Evolutionary conservation across 2,113 vertebrate species (phyloP).

Genomic region (Tinamus guttatus): DNA sequence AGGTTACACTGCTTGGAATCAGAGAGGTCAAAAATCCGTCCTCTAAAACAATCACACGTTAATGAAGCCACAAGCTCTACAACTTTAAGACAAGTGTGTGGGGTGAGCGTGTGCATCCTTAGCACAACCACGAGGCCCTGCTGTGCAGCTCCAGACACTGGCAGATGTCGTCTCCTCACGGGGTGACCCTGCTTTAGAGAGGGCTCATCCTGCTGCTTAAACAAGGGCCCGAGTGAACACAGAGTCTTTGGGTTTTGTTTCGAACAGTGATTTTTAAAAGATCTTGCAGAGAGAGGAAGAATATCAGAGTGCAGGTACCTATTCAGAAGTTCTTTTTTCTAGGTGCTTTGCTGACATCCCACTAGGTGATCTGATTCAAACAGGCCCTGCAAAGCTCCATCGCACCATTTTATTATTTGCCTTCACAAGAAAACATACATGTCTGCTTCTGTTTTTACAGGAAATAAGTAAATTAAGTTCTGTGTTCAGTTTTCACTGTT

Average conservation of each 20-base stretch:
- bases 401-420: background rate
- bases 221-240: background rate
- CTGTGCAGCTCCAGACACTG: slow-evolving; percentile 5
- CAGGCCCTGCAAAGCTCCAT: background rate
- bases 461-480: background rate
- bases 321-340: background rate
- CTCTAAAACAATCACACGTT: accelerated
- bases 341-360: background rate
- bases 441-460: background rate
- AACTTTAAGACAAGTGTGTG: background rate
- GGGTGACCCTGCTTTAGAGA: background rate
- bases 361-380: background rate
- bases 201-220: slow-evolving; percentile 34
- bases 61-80: background rate
- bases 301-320: too few species aligned
- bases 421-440: background rate
- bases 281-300: background rate
- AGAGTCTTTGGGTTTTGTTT: background rate
- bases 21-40: background rate
- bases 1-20: accelerated
- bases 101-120: background rate
- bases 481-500: background rate
- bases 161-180: slow-evolving; percentile 40
- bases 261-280: background rate
- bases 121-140: background rate